These are phyloP conservation scores for Drosophila cardini DNA, from an alignment of 1,140 invertebrate species.

Conservation along the genomic window DNA sequence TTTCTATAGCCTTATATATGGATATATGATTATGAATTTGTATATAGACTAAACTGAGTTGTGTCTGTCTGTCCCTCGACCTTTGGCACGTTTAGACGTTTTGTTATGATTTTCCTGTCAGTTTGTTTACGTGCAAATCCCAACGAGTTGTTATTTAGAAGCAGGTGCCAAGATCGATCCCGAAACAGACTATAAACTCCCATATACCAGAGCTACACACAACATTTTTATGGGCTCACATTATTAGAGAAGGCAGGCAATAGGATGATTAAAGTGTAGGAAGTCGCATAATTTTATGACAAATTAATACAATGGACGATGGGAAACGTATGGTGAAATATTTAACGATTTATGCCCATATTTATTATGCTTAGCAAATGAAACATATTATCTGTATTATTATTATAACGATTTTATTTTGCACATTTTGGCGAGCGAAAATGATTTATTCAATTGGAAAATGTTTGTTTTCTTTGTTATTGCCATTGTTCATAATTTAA, in stretches of 20 bases:
- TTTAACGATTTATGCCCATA: constrained; percentile 63
- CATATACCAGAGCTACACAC: not conserved
- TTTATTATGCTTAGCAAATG: constrained; percentile 60
- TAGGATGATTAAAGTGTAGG: not conserved
- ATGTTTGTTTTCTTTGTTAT: constrained; percentile 50
- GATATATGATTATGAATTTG: not conserved
- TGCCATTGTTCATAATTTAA: constrained; percentile 55
- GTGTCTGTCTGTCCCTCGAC: constrained; percentile 24
- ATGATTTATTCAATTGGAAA: constrained; percentile 78
- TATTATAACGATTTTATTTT: constrained; percentile 59
- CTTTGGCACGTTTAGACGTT: constrained; percentile 44
- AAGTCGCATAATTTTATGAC: constrained; percentile 76
- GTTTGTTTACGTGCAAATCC: constrained; percentile 43
- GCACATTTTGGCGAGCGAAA: constrained; percentile 68
- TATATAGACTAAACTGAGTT: not conserved
- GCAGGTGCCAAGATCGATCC: constrained; percentile 35
- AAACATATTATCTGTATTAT: constrained; percentile 76
- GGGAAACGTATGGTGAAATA: constrained; percentile 34
- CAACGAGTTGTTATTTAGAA: not conserved
- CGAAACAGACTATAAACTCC: not conserved
- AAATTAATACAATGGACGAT: constrained; percentile 79
- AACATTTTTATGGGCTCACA: constrained; percentile 54
- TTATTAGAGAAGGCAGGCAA: too few relatives aligned
- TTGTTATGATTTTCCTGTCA: constrained; percentile 46
- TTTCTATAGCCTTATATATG: not conserved